phyloP scores from a whole-genome alignment of 1,140 invertebrate species.

The Solenopsis fugax region DNA sequence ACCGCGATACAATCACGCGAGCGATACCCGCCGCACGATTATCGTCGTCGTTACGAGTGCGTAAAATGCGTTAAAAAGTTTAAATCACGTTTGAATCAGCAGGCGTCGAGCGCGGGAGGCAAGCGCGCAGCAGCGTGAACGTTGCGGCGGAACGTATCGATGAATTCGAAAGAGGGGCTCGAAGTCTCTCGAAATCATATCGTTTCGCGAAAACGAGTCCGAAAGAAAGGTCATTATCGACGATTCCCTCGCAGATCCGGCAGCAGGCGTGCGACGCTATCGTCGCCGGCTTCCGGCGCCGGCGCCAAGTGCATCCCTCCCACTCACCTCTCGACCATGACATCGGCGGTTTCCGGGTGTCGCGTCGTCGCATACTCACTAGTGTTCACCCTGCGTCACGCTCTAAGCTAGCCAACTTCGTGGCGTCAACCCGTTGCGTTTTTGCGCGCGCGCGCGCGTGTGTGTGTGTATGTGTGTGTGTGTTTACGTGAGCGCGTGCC shows the following conservation, averaged over 20 bases:
- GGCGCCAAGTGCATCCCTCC: not conserved
- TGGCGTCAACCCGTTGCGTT: not conserved
- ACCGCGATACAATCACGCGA: not conserved
- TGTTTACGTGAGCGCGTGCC: no score
- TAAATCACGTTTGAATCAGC: not conserved
- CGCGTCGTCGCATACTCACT: no score
- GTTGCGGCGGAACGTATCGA: not conserved
- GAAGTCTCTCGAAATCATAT: not conserved
- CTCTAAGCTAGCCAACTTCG: not conserved
- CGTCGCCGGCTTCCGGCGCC: not conserved
- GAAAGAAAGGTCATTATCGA: not conserved
- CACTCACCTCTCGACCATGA: not conserved
- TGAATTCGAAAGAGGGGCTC: not conserved
- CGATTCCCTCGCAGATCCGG: not conserved
- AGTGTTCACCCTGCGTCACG: not conserved
- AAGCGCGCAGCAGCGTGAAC: not conserved
- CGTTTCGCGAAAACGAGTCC: not conserved
- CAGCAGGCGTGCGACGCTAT: not conserved
- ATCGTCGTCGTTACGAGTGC: no score
- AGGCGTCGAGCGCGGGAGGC: not conserved
- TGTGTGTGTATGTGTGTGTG: not conserved
- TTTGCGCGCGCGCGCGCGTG: not conserved
- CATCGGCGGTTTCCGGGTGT: not conserved
- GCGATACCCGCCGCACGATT: not conserved
- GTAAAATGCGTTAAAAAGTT: no score